Evolutionary conservation across 2,113 vertebrate genomes (phyloP), one percentile per base, ranked within the genome.

Genomic region (Chaetodon auriga): DNA sequence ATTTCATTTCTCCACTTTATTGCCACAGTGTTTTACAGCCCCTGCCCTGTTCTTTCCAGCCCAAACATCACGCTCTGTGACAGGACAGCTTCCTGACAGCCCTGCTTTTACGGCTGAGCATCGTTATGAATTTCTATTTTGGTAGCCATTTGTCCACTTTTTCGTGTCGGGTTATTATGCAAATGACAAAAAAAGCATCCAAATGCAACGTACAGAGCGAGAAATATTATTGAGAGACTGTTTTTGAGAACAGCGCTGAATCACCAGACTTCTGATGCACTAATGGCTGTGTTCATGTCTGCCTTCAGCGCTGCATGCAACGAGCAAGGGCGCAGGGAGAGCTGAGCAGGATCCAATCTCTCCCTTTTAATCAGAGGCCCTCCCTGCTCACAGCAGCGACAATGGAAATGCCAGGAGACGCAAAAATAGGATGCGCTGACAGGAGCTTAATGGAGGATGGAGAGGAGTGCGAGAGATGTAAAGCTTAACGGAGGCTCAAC

Each of bases 351-450:
- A 88, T 82, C 68, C 80, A 85, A 13, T 68, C 54, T 49, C 81
- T 73, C 51, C 49, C 58, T 82, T 85, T 78, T 82, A 83, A 86
- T 87, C 88, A 84, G 54, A n/a, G 63, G 75, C 83, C 60, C 62
- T 82, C 57, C 19, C 77, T 35, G 57, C 69, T 84, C 80, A 6
- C 51, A 55, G 15, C 65, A 7, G 30, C 23, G 71, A 80, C 90
- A 87, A 91, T 86, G 84, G 86, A 30, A 41, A 74, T 35, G 70
- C 87, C 81, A 66, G 64, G 43, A 82, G 75, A 68, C 1, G 61
- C 68, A 74, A 41, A 73, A 81, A 75, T 73, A 76, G 79, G 64
- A 43, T 21, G 43, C 14, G 51, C 75, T 77, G 68, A 87, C 69
- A 63, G 72, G 57, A 75, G 79, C 78, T 63, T 82, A 89, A 83